These are phyloP conservation scores for Heliconius charithonia DNA, from an alignment of 2,888 invertebrate species.

Conservation along the genomic window DNA sequence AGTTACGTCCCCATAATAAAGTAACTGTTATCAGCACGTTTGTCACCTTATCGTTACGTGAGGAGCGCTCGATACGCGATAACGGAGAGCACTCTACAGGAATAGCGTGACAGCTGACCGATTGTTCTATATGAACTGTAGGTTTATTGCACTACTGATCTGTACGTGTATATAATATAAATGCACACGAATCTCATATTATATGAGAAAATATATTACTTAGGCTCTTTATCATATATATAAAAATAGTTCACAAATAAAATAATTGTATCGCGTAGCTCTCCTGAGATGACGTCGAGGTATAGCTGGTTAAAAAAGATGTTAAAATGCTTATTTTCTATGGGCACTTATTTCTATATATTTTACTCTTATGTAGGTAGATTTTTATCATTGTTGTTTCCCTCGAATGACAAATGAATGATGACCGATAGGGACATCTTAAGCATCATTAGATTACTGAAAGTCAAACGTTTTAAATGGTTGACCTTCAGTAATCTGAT, in stretches of 20 bases:
- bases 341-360: background rate
- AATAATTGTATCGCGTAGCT: background rate
- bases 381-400: background rate
- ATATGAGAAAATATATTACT: too few relatives aligned
- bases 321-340: background rate
- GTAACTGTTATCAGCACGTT: slow-evolving; percentile 7
- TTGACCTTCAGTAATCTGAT: background rate
- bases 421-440: background rate
- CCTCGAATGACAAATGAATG: background rate
- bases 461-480: background rate
- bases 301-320: background rate
- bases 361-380: background rate
- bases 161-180: background rate
- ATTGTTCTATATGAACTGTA: slow-evolving; percentile 23
- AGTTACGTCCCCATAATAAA: slow-evolving; percentile 16
- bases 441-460: too few relatives aligned
- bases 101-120: slow-evolving; percentile 25
- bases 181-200: too few relatives aligned
- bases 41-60: slow-evolving; percentile 35
- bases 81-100: slow-evolving; percentile 19
- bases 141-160: slow-evolving; percentile 17
- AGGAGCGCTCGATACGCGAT: slow-evolving; percentile 30
- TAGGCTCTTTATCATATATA: too few relatives aligned
- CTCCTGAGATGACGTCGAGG: background rate
- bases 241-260: background rate